Conservation (phyloP, 2,113 vertebrate species). For the Chlamydotis undulata region DNA sequence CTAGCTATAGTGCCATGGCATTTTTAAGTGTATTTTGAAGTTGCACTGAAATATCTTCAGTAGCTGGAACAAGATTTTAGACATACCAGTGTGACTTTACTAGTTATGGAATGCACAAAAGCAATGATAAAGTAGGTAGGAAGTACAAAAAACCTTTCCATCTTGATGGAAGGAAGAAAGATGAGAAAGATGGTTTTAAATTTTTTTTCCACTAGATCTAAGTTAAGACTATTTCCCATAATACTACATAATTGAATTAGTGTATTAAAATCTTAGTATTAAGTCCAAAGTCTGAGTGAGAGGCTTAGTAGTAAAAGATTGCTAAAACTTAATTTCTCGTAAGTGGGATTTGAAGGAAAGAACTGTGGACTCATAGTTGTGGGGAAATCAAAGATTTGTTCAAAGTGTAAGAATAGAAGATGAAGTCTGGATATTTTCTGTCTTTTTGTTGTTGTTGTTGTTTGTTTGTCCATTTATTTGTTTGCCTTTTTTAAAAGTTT, state of each 20-base stretch:
- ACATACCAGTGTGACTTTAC: not conserved
- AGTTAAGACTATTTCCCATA: constrained; percentile 31
- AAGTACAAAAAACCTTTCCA: not conserved
- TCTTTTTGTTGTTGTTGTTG: not conserved
- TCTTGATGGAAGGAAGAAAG: not conserved
- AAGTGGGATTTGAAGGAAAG: not conserved
- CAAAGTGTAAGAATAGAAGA: not conserved
- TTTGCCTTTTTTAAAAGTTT: not conserved
- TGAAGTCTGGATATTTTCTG: not conserved
- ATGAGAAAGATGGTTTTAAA: not conserved
- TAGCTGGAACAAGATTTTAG: not conserved
- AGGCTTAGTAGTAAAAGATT: constrained; percentile 2
- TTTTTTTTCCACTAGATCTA: not conserved
- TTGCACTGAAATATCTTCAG: not conserved
- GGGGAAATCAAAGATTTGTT: not conserved
- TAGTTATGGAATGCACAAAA: not conserved
- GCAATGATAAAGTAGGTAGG: not conserved
- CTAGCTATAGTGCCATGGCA: not conserved
- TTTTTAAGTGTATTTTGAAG: not conserved
- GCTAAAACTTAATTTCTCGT: not conserved
- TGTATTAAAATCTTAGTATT: constrained; percentile 23
- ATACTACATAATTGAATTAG: constrained; percentile 36
- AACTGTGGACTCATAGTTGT: not conserved
- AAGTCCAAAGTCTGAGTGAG: constrained; percentile 34
- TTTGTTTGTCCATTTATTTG: not conserved